Base-by-base conservation (phyloP, 2,888 invertebrate species). In the Epistrophe grossulariae region DNA sequence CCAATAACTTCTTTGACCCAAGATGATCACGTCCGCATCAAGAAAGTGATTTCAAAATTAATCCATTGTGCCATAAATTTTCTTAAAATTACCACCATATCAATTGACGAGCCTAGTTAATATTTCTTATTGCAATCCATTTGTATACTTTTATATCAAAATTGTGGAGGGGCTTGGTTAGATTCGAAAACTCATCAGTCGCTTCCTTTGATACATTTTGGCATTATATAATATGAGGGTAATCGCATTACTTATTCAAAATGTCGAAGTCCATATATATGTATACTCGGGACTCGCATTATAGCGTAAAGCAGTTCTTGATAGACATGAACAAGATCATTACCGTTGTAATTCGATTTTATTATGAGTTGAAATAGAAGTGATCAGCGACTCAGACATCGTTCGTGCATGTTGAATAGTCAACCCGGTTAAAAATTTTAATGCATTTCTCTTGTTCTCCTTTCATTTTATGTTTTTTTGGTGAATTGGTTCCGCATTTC, bases 271-370 rank as follows among this genome's bases (percentile, higher is more conserved):
- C 11, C 52, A n/a, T 31, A 77, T 76, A n/a, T n/a, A n/a, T n/a
- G n/a, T n/a, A n/a, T n/a, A 84, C 77, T 60, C 64, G 74, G 74
- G 5, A 73, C 62, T 38, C 48, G 24, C 60, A 82, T 64, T 45
- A 45, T 6, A 45, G 24, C 19, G 28, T 45, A n/a, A 62, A 78
- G 60, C 77, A 13, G n/a, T 40, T 82, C 78, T 66, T 82, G 43
- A 35, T 35, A 70, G 31, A 71, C 82, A 79, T 82, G 78, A 45
- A 74, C 79, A 82, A 71, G 62, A 74, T 82, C 78, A 87, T 87
- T 82, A 82, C 74, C 78, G 71, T 74, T 74, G 79, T 79, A 66
- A 82, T 87, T 82, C 64, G 82, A 87, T 82, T 78, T 71, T 74
- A 64, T 59, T 74, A 79, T 79, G 68, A 74, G 68, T 43, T 78